Evolutionary conservation across 2,113 vertebrate genomes (phyloP).

Genomic region (Hydropotes inermis): DNA sequence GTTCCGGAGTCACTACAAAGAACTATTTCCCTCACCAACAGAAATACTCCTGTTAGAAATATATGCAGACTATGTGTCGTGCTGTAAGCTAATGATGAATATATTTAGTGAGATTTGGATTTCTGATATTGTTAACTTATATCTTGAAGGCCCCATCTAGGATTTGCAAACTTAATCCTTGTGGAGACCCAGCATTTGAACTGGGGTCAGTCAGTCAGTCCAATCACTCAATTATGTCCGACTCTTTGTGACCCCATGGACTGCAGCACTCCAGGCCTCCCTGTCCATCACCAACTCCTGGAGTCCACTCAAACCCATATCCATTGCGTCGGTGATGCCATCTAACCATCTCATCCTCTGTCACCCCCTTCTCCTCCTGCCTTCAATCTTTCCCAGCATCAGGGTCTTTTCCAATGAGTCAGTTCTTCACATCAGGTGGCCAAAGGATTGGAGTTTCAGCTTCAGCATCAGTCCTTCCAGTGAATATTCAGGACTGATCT

Average conservation of each 20-base stretch:
- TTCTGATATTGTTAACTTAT: not conserved
- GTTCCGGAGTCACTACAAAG: not conserved
- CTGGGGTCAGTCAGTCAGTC: not conserved
- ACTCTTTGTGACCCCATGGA: not conserved
- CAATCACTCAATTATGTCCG: rapidly evolving
- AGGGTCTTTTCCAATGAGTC: not conserved
- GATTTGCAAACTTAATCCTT: not conserved
- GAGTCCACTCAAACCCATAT: not conserved
- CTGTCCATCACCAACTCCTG: not conserved
- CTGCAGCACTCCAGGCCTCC: not conserved
- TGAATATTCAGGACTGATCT: not conserved
- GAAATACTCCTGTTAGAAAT: not conserved
- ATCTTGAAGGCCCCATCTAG: not conserved
- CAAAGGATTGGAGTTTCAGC: not conserved
- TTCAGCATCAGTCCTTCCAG: not conserved
- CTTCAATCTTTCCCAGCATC: not conserved
- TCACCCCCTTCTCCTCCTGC: not conserved
- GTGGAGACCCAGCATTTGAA: not conserved
- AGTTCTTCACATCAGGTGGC: not conserved
- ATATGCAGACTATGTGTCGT: not conserved
- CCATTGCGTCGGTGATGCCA: not conserved
- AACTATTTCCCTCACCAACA: not conserved
- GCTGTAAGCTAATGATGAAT: not conserved
- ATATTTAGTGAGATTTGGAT: not conserved
- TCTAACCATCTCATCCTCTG: not conserved